Evolutionary conservation across 1,140 invertebrate genomes (phyloP).

Genomic region (Phthorimaea operculella): DNA sequence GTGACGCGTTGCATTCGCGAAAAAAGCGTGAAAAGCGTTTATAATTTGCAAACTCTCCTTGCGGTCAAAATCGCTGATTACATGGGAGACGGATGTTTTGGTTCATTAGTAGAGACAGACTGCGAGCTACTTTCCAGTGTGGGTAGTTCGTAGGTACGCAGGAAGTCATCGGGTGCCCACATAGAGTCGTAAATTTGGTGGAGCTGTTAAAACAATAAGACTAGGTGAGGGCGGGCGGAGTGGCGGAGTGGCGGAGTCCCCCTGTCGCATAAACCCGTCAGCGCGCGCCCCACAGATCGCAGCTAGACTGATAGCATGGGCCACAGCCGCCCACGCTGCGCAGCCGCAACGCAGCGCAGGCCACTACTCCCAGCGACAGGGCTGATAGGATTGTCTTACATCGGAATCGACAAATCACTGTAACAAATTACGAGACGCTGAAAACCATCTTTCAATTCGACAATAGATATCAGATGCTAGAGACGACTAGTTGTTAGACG

Average conservation of each 20-base stretch:
- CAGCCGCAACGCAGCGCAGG: too few relatives aligned
- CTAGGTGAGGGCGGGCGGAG: conserved; percentile 49
- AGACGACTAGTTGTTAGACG: too few relatives aligned
- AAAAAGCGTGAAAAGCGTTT: not conserved
- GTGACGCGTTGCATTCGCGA: too few relatives aligned
- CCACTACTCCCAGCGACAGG: not conserved
- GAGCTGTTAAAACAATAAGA: conserved; percentile 59
- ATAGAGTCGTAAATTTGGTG: conserved; percentile 50
- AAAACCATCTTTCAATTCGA: too few relatives aligned
- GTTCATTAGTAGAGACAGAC: not conserved
- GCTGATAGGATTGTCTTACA: not conserved
- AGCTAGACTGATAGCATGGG: conserved; percentile 11
- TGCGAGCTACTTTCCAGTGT: not conserved
- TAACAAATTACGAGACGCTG: too few relatives aligned
- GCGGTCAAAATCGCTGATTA: not conserved
- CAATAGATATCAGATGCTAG: too few relatives aligned
- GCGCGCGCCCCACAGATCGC: conserved; percentile 46
- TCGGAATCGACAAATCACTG: too few relatives aligned
- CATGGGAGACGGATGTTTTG: not conserved
- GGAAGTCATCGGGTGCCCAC: conserved; percentile 2
- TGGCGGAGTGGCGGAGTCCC: too few relatives aligned
- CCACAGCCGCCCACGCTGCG: not conserved
- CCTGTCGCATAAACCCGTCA: conserved; percentile 54
- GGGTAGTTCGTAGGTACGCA: not conserved
- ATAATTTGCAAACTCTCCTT: not conserved